phyloP scores from a whole-genome alignment of 1,140 invertebrate species.

The Geopemphigus sp. region DNA sequence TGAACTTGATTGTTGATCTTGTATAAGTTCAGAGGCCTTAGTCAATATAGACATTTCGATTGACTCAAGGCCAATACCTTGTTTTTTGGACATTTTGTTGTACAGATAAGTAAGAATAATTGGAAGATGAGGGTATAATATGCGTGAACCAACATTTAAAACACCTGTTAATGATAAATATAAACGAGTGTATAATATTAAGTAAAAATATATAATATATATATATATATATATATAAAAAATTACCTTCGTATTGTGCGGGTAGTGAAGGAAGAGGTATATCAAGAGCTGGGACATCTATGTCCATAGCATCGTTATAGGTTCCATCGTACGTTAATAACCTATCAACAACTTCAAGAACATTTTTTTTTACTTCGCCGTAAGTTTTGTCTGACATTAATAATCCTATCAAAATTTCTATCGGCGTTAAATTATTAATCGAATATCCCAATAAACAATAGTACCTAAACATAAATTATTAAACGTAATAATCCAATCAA shows the following conservation, averaged over 20 bases:
- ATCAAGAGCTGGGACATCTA: slow-evolving; percentile 22
- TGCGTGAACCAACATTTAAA: slow-evolving; percentile 36
- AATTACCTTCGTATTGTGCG: slow-evolving; percentile 25
- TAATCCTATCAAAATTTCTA: slow-evolving; percentile 69
- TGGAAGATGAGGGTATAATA: slow-evolving; percentile 35
- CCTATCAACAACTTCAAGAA: slow-evolving; percentile 78
- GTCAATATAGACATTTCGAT: slow-evolving; percentile 47
- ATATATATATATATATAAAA: not conserved
- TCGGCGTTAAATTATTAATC: slow-evolving; percentile 59
- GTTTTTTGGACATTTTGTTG: slow-evolving; percentile 37
- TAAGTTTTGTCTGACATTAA: slow-evolving; percentile 67
- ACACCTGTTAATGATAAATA: slow-evolving; percentile 17
- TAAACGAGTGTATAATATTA: not conserved
- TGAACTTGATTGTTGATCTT: slow-evolving; percentile 47
- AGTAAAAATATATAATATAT: no score
- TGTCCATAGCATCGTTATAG: slow-evolving; percentile 52
- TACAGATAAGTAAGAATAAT: slow-evolving; percentile 43
- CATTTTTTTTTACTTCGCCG: slow-evolving; percentile 65
- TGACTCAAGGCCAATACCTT: slow-evolving; percentile 26
- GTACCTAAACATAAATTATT: slow-evolving; percentile 59
- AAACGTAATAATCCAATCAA: not conserved
- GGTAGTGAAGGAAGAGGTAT: slow-evolving; percentile 32
- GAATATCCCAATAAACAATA: slow-evolving; percentile 69
- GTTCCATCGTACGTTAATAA: slow-evolving; percentile 66
- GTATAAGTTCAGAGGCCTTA: slow-evolving; percentile 32